A percentile compares a stretch with the other conserved stretches of the same genome.
These are phyloP conservation scores for Nymphicus hollandicus DNA, from an alignment of 2,113 vertebrate species.

Conservation along the genomic window DNA sequence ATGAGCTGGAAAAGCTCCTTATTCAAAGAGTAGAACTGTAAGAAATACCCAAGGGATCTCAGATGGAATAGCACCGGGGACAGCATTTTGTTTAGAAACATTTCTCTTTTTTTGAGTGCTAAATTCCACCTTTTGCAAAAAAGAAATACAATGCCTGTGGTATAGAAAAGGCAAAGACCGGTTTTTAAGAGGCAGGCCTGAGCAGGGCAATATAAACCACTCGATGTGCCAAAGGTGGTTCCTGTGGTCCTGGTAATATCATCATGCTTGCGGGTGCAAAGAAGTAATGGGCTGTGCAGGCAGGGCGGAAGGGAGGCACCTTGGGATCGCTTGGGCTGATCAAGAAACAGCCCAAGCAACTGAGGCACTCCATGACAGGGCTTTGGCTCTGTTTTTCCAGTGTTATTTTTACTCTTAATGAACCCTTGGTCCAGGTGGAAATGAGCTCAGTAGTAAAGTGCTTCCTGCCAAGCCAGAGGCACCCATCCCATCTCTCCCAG, in stretches of 20 bases:
- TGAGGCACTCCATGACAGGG: neutral
- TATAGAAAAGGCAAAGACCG: neutral
- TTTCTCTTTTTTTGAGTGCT: neutral
- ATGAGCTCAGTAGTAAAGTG: constrained; percentile 33
- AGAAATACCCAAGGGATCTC: neutral
- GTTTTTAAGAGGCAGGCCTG: neutral
- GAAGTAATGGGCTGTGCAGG: neutral
- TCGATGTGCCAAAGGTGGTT: accelerated
- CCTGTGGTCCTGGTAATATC: neutral
- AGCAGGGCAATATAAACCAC: neutral
- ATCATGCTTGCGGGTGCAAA: neutral
- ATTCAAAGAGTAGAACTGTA: neutral
- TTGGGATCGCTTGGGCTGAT: neutral
- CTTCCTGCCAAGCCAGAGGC: constrained; percentile 16
- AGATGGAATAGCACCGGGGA: neutral
- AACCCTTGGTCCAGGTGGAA: constrained; percentile 1
- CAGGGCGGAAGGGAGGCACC: neutral
- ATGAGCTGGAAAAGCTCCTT: neutral
- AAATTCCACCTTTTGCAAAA: neutral
- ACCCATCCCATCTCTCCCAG: accelerated
- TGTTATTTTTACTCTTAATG: constrained; percentile 17
- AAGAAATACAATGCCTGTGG: neutral
- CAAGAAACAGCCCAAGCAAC: neutral
- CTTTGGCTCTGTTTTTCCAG: neutral
- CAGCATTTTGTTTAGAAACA: neutral